These are phyloP conservation scores for Epizoanthus scotinus DNA, from an alignment of 92 coral and sea anemone species.

Conservation along the genomic window DNA sequence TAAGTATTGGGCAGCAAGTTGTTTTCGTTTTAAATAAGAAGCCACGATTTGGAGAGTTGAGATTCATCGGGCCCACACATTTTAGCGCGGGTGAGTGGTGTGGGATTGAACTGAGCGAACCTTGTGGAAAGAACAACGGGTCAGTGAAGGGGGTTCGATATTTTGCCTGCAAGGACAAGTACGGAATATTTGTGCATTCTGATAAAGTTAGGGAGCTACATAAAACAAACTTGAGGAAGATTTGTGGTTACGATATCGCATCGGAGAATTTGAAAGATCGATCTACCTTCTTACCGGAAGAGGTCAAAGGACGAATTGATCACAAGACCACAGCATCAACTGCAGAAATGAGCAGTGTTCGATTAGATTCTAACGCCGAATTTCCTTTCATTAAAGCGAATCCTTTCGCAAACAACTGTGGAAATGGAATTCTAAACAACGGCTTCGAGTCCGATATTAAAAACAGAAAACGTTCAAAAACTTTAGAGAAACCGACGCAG, in stretches of 20 bases:
- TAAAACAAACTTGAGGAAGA: constrained; percentile 20
- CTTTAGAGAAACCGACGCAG: constrained; percentile 21
- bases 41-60: constrained; percentile 72
- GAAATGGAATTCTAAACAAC: constrained; percentile 19
- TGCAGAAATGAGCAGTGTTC: neutral
- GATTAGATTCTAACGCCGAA: neutral
- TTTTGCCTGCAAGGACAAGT: constrained; percentile 75
- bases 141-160: constrained; percentile 88
- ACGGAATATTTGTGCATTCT: constrained; percentile 96
- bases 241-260: neutral
- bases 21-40: constrained; percentile 83
- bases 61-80: constrained; percentile 82
- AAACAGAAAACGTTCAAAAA: neutral
- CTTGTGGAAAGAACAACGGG: constrained; percentile 97
- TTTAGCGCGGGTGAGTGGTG: constrained; percentile 96
- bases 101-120: constrained; percentile 81
- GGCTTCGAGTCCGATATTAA: constrained; percentile 13
- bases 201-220: constrained; percentile 78
- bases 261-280: neutral
- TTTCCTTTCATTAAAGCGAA: neutral
- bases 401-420: constrained; percentile 20
- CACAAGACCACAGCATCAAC: neutral
- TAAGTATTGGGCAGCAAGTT: constrained; percentile 75
- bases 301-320: no score
- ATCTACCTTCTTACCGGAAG: no score